A percentile compares a stretch with the other conserved stretches of the same genome.
These are phyloP conservation scores for Stenopsyche tienmushanensis DNA, from an alignment of 1,140 invertebrate species.

Conservation along the genomic window DNA sequence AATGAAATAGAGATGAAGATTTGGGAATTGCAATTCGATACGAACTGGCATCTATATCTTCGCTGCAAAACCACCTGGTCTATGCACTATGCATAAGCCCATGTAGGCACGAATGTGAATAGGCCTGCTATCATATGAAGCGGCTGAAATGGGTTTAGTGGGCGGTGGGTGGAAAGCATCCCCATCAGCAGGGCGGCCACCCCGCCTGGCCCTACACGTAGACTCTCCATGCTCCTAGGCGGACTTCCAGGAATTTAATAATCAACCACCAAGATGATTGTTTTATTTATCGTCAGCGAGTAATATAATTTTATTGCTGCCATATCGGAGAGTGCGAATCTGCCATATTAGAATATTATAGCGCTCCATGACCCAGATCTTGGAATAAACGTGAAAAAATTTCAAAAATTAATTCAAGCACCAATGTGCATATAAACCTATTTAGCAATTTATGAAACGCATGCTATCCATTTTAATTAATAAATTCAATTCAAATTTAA, in stretches of 20 bases:
- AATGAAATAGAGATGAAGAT: no score
- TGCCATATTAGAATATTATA: conserved; percentile 24
- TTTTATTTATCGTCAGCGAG: conserved; percentile 26
- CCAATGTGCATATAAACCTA: no score
- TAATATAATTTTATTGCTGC: conserved; percentile 24
- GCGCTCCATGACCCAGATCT: conserved; percentile 11
- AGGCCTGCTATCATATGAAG: conserved; percentile 26
- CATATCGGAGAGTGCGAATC: conserved; percentile 17
- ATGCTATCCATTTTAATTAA: no score
- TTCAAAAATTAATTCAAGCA: no score
- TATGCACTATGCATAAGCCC: conserved; percentile 30
- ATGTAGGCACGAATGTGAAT: conserved; percentile 27
- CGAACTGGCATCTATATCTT: background rate
- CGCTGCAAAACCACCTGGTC: background rate
- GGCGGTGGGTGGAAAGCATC: no score
- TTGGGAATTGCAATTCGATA: background rate
- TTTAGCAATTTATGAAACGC: no score
- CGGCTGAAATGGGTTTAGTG: conserved; percentile 19
- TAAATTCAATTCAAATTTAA: no score
- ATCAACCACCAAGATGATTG: conserved; percentile 36
- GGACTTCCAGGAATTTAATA: conserved; percentile 39
- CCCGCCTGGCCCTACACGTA: no score
- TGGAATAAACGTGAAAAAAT: no score
- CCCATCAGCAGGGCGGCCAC: no score
- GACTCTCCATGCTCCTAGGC: background rate